Percentiles rank a stretch among this genome's conserved stretches.
These are phyloP conservation scores for Alosa sapidissima DNA, from an alignment of 2,797 vertebrate species.

Conservation along the genomic window DNA sequence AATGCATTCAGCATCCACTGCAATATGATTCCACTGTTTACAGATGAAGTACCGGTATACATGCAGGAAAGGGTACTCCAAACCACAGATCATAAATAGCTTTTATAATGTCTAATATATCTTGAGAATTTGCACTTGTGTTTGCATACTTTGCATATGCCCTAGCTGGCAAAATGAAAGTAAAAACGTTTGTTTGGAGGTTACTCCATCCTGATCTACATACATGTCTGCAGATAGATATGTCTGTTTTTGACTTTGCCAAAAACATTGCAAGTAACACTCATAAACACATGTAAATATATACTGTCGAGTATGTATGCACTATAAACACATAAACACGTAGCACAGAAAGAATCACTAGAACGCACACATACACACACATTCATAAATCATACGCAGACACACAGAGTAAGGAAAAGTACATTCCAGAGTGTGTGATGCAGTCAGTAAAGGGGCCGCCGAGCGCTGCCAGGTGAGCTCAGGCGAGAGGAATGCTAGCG, in stretches of 20 bases:
- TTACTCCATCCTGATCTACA: background rate
- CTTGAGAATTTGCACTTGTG: background rate
- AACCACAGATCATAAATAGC: background rate
- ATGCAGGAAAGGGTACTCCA: background rate
- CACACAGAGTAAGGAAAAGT: constrained; percentile 34
- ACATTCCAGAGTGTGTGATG: constrained; percentile 42
- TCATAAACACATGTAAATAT: background rate
- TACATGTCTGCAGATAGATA: background rate
- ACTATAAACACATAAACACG: constrained; percentile 1
- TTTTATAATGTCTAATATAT: background rate
- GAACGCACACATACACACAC: background rate
- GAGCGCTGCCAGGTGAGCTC: constrained; percentile 58
- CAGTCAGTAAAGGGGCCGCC: constrained; percentile 42
- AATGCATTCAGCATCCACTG: constrained; percentile 10
- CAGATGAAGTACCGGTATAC: background rate
- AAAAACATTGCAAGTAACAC: background rate
- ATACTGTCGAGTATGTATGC: background rate
- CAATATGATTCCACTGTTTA: background rate
- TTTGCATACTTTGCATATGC: background rate
- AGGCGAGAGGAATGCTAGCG: constrained; percentile 64
- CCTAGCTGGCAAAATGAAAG: background rate
- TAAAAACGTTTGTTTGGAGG: background rate
- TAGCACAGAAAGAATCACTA: background rate
- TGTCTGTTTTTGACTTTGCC: background rate
- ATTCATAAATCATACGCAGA: constrained; percentile 16